Evolutionary conservation across 2,113 vertebrate species (phyloP).

Genomic region (Gymnobelideus leadbeateri): DNA sequence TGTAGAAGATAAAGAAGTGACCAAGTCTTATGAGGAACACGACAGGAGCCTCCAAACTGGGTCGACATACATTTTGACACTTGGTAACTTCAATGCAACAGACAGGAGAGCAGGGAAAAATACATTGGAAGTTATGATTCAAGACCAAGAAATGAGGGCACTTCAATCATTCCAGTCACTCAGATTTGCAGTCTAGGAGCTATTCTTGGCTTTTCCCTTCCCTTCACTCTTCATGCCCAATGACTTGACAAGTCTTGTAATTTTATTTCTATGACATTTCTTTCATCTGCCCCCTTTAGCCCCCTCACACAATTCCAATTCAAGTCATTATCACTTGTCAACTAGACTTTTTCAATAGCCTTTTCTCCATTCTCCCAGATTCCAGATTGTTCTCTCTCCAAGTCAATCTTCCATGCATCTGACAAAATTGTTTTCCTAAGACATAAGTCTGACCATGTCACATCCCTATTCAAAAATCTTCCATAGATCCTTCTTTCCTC

Average conservation of each 20-base stretch:
- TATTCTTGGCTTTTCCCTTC: neutral
- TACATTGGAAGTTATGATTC: neutral
- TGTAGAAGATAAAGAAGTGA: neutral
- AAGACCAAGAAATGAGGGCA: neutral
- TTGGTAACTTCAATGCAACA: neutral
- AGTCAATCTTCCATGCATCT: neutral
- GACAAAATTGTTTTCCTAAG: neutral
- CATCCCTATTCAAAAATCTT: neutral
- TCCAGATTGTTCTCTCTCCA: neutral
- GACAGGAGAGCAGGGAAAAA: neutral
- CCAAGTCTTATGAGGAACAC: neutral
- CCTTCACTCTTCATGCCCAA: neutral
- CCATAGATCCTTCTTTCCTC: neutral
- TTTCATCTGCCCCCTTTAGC: neutral
- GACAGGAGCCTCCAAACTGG: neutral
- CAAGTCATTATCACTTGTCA: neutral
- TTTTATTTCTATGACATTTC: neutral
- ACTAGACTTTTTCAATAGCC: neutral
- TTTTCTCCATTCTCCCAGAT: neutral
- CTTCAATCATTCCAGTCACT: neutral
- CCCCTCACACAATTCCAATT: neutral
- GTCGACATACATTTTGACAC: neutral
- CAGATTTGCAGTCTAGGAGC: neutral
- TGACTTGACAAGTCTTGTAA: neutral
- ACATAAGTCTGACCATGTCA: neutral